Percentiles rank a stretch among this genome's conserved stretches.
Evolutionary conservation across 2,113 vertebrate genomes (phyloP).

Genomic region (Riparia riparia): DNA sequence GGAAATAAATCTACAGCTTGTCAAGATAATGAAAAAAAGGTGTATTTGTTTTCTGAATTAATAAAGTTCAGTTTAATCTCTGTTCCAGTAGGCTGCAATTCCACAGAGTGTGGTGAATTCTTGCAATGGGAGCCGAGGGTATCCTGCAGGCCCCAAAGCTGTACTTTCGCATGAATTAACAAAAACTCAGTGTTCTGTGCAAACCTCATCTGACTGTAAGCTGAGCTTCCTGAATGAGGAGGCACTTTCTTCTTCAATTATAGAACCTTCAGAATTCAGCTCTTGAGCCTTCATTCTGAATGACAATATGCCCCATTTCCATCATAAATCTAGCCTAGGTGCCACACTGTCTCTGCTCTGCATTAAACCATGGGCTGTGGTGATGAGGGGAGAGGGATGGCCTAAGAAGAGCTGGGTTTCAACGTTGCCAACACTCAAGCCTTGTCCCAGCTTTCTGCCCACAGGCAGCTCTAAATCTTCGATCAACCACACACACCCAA

Average conservation of each 20-base stretch:
- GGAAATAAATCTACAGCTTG: slow-evolving; percentile 1
- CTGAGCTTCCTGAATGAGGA: slow-evolving; percentile 24
- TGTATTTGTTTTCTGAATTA: slow-evolving; percentile 21
- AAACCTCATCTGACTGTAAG: slow-evolving; percentile 48
- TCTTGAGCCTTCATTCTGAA: background rate
- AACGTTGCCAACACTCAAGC: background rate
- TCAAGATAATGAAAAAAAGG: background rate
- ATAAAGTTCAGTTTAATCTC: slow-evolving; percentile 33
- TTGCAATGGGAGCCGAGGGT: background rate
- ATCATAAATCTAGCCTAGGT: background rate
- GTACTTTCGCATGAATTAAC: slow-evolving; percentile 48
- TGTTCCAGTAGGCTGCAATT: slow-evolving; percentile 33
- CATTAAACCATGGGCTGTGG: background rate
- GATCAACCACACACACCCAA: background rate
- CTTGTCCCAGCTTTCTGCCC: background rate
- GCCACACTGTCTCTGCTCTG: background rate
- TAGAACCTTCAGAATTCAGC: background rate
- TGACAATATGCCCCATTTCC: background rate
- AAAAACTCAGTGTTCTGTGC: slow-evolving; percentile 45
- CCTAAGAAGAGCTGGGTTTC: background rate
- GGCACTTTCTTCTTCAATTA: background rate
- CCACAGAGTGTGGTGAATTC: background rate
- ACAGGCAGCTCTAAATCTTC: background rate
- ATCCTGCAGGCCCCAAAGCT: slow-evolving; percentile 37
- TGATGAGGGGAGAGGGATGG: background rate